A percentile compares a stretch with the other conserved stretches of the same genome.
phyloP scores from a whole-genome alignment of 2,888 invertebrate species.

The Harmothoe impar region DNA sequence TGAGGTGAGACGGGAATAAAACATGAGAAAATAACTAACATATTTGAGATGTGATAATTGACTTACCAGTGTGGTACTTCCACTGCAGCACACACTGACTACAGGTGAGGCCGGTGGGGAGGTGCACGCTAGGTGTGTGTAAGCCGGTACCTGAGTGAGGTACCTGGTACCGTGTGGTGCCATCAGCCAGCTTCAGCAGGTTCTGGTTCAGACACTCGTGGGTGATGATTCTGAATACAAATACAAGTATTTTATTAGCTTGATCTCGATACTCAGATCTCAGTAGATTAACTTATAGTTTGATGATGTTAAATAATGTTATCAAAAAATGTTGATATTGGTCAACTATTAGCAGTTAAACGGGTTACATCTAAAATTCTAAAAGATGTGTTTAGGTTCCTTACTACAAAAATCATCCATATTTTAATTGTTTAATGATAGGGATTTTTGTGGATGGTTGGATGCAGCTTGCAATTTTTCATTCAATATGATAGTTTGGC shows the following conservation, averaged over 20 bases:
- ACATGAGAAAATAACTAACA: too few species aligned
- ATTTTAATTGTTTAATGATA: too few species aligned
- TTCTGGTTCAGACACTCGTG: constrained; percentile 67
- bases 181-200: constrained; percentile 65
- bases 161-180: constrained; percentile 62
- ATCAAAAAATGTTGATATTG: neutral
- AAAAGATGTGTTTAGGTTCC: too few species aligned
- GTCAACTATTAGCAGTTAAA: too few species aligned
- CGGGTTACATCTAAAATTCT: too few species aligned
- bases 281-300: neutral
- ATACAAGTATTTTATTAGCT: constrained; percentile 26
- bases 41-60: too few species aligned
- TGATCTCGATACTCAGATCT: too few species aligned
- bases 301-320: neutral
- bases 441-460: too few species aligned
- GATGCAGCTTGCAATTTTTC: too few species aligned
- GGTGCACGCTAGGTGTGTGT: neutral
- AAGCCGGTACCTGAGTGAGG: neutral
- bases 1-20: too few species aligned
- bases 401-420: too few species aligned
- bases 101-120: constrained; percentile 68
- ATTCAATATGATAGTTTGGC: too few species aligned
- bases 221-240: constrained; percentile 32
- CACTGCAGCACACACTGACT: constrained; percentile 70
- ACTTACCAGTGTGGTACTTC: constrained; percentile 70